phyloP scores from a whole-genome alignment of 2,113 vertebrate species.

The Phyllopteryx taeniolatus region DNA sequence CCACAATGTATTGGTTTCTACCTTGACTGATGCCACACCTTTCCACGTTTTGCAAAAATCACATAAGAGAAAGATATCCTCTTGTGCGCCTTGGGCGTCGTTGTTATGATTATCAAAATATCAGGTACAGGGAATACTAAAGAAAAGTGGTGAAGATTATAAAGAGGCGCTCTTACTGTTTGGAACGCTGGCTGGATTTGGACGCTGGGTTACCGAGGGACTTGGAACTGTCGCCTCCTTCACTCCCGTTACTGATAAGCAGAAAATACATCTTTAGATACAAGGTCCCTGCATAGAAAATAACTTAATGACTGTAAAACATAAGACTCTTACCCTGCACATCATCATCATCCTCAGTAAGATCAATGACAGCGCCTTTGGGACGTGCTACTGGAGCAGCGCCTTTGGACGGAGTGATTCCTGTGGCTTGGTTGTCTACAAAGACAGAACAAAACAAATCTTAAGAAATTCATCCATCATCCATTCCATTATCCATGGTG shows the following conservation, averaged over 20 bases:
- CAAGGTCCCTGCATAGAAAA: not conserved
- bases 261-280: constrained; percentile 12
- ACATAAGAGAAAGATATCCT: too few relatives aligned
- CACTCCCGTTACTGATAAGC: constrained; percentile 70
- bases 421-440: constrained; percentile 72
- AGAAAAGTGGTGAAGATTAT: not conserved
- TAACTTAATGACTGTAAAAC: not conserved
- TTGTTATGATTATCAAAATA: too few relatives aligned
- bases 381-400: constrained; percentile 50
- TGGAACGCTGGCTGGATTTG: constrained; percentile 49
- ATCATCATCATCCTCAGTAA: constrained; percentile 79
- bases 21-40: too few relatives aligned
- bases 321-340: constrained; percentile 65
- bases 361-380: constrained; percentile 77
- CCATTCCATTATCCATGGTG: not conserved
- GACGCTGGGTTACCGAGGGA: constrained; percentile 47
- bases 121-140: not conserved
- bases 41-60: too few relatives aligned
- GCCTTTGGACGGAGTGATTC: constrained; percentile 54
- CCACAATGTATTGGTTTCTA: too few relatives aligned
- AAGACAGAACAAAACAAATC: not conserved
- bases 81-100: too few relatives aligned
- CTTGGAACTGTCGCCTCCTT: constrained; percentile 56
- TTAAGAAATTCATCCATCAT: not conserved
- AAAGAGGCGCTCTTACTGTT: constrained; percentile 55